Conservation (phyloP, 23 tunicate species). For the Styela plicata region DNA sequence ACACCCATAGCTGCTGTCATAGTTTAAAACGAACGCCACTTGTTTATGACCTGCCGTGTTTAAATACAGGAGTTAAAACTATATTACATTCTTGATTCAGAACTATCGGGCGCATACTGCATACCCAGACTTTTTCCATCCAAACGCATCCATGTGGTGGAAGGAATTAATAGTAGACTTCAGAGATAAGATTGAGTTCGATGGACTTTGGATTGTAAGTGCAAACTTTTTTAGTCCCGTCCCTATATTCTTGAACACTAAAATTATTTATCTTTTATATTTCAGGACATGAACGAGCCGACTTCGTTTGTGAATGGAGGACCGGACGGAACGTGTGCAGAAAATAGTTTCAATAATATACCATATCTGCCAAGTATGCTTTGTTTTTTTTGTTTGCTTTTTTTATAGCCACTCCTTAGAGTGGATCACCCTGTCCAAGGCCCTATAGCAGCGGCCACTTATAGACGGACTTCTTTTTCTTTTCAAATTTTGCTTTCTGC, state of each 20-base stretch:
- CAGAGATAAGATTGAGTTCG: constrained; percentile 60
- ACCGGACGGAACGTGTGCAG: constrained; percentile 54
- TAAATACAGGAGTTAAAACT: no score
- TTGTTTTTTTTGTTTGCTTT: no score
- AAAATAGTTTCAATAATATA: constrained; percentile 44
- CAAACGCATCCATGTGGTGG: constrained; percentile 88
- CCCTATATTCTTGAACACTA: no score
- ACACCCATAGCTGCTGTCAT: no score
- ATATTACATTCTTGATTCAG: constrained; percentile 24
- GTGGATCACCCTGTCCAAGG: no score
- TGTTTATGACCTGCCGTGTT: no score
- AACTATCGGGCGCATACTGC: constrained; percentile 73
- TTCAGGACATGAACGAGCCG: constrained; percentile 98
- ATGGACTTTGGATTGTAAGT: constrained; percentile 99
- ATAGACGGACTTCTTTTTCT: background rate
- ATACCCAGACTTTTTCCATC: constrained; percentile 80
- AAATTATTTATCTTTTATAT: no score
- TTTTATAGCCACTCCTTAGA: no score
- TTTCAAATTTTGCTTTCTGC: background rate
- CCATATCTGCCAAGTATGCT: constrained; percentile 76
- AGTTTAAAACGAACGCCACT: no score
- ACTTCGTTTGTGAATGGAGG: constrained; percentile 94
- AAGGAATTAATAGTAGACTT: constrained; percentile 55
- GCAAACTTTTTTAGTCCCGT: no score
- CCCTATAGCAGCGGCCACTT: no score